Conservation (phyloP, 2,888 invertebrate species). For the Dyspetes luteomarginatus region DNA sequence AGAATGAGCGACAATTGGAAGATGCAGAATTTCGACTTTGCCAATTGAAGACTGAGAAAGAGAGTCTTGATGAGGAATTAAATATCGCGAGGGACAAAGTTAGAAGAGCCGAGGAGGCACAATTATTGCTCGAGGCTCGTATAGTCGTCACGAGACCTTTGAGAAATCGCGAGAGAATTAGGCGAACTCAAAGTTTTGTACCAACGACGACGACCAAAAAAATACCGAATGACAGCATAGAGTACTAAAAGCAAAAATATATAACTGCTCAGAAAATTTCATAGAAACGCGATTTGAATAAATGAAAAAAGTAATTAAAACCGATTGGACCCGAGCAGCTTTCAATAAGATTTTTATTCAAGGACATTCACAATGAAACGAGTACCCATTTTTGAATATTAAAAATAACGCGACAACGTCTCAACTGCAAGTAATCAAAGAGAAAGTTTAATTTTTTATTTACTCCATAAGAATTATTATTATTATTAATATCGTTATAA, state of each 20-base stretch:
- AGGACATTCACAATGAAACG: no score
- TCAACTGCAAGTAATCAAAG: no score
- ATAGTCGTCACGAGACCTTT: constrained; percentile 85
- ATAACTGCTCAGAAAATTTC: no score
- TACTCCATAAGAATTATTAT: background rate
- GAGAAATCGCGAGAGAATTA: constrained; percentile 86
- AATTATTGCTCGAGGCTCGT: constrained; percentile 86
- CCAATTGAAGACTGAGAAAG: constrained; percentile 89
- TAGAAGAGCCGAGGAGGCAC: constrained; percentile 87
- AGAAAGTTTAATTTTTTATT: background rate
- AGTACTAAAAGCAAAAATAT: constrained; percentile 4
- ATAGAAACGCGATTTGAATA: no score
- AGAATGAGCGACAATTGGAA: constrained; percentile 89
- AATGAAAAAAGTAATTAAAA: no score
- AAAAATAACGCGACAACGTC: no score
- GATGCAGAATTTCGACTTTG: constrained; percentile 89
- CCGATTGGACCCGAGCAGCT: no score
- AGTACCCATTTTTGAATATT: no score
- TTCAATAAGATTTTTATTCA: no score
- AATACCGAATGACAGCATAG: constrained; percentile 66
- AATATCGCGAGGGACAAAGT: constrained; percentile 89
- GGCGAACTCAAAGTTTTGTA: constrained; percentile 89
- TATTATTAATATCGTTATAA: background rate
- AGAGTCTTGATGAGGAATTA: constrained; percentile 88
- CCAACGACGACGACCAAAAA: constrained; percentile 85